These are phyloP conservation scores for Neelides folsomi DNA, from an alignment of 2,888 invertebrate species.

Conservation along the genomic window DNA sequence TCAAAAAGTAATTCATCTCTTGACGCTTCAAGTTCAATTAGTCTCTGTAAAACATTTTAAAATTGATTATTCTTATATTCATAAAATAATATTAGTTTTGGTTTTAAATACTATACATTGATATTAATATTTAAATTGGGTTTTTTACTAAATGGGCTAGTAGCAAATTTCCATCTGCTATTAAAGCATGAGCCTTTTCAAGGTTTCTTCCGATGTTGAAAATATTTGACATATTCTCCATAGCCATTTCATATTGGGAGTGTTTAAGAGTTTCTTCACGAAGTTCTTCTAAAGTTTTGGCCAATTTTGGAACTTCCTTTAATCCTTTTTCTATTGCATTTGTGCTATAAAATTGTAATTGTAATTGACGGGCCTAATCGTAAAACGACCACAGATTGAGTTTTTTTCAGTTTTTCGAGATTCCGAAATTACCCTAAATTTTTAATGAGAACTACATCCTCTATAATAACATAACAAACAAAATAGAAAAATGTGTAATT, in stretches of 20 bases:
- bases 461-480: no score
- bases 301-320: slow-evolving; percentile 61
- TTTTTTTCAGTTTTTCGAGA: no score
- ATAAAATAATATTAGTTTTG: neutral
- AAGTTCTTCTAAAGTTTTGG: slow-evolving; percentile 66
- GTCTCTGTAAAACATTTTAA: slow-evolving; percentile 54
- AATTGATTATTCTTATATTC: neutral
- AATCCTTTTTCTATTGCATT: slow-evolving; percentile 63
- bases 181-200: slow-evolving; percentile 82
- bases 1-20: slow-evolving; percentile 90
- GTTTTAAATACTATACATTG: neutral
- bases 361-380: no score
- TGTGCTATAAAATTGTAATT: slow-evolving; percentile 50
- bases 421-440: no score
- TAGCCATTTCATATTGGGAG: slow-evolving; percentile 93
- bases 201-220: slow-evolving; percentile 95
- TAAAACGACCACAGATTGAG: no score
- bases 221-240: slow-evolving; percentile 95
- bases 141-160: slow-evolving; percentile 70
- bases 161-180: slow-evolving; percentile 84
- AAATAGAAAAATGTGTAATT: no score
- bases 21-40: slow-evolving; percentile 91
- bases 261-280: slow-evolving; percentile 86
- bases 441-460: no score
- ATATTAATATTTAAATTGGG: neutral